A percentile compares a stretch with the other conserved stretches of the same genome.
phyloP scores from a whole-genome alignment of 2,113 vertebrate species.

The Notarius lentiginosus region DNA sequence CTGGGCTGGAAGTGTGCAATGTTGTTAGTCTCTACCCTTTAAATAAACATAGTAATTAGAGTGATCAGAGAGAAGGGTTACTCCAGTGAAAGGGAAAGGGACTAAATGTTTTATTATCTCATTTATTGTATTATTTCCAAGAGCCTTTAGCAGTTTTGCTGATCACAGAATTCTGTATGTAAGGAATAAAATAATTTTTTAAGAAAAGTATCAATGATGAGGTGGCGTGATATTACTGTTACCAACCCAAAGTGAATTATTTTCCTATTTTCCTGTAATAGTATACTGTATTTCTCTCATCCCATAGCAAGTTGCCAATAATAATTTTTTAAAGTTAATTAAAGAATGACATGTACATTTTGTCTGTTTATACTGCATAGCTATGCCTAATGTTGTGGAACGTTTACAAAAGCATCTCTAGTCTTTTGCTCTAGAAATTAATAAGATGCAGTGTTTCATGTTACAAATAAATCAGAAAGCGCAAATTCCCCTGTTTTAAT shows the following conservation, averaged over 20 bases:
- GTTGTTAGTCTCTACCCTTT: constrained; percentile 16
- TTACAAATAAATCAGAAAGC: too few species aligned
- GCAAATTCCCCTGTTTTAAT: background rate
- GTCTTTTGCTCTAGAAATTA: background rate
- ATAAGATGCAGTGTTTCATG: background rate
- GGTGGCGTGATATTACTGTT: background rate
- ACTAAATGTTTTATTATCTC: background rate
- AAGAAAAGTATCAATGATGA: background rate
- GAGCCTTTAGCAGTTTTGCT: too few species aligned
- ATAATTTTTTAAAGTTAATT: background rate
- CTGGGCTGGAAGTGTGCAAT: constrained; percentile 19
- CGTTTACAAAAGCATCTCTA: background rate
- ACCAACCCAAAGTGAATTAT: background rate
- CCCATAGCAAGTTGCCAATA: background rate
- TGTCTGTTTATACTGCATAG: background rate
- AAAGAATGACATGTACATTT: background rate
- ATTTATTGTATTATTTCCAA: background rate
- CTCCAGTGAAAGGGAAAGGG: background rate
- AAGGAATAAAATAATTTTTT: background rate
- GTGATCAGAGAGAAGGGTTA: constrained; percentile 12
- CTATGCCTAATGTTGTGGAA: background rate
- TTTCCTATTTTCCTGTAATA: background rate
- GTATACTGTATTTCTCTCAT: background rate
- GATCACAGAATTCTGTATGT: background rate
- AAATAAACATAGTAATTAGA: constrained; percentile 25